Percentiles rank a stretch among this genome's conserved stretches.
Conservation (phyloP, 2,888 invertebrate species). For the Amblyjoppa fuscipennis region DNA sequence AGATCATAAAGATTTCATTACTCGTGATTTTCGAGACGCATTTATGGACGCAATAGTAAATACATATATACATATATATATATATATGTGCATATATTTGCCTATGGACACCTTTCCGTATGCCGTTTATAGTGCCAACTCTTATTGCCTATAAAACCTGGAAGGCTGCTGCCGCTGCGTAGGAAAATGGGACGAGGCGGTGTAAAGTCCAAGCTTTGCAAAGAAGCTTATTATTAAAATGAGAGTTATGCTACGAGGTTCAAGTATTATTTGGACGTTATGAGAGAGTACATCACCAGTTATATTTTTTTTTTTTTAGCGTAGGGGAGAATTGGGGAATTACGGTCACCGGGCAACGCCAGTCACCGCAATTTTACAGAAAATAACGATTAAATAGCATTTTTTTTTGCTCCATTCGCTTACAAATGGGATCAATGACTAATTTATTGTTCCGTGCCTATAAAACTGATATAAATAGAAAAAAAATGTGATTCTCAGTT, state of each 20-base stretch:
- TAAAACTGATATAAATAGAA: too few species aligned
- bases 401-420: too few species aligned
- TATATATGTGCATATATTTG: background rate
- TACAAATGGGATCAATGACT: too few species aligned
- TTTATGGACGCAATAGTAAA: conserved; percentile 26
- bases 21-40: conserved; percentile 17
- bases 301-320: background rate
- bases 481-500: too few species aligned
- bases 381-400: too few species aligned
- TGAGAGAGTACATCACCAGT: background rate
- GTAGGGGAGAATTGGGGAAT: too few species aligned
- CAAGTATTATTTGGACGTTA: background rate
- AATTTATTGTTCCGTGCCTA: too few species aligned
- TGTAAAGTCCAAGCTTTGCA: background rate
- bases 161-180: conserved; percentile 2
- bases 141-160: conserved; percentile 48
- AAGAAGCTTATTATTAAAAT: conserved; percentile 9
- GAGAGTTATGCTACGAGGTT: background rate
- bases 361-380: too few species aligned
- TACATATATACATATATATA: background rate
- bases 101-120: background rate
- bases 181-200: background rate
- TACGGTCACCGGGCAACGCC: too few species aligned
- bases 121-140: conserved; percentile 14
- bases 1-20: conserved; percentile 31